Evolutionary conservation across 2,797 vertebrate species (phyloP), one percentile per base, ranked within the genome.

Genomic region (Rallus crepitans): DNA sequence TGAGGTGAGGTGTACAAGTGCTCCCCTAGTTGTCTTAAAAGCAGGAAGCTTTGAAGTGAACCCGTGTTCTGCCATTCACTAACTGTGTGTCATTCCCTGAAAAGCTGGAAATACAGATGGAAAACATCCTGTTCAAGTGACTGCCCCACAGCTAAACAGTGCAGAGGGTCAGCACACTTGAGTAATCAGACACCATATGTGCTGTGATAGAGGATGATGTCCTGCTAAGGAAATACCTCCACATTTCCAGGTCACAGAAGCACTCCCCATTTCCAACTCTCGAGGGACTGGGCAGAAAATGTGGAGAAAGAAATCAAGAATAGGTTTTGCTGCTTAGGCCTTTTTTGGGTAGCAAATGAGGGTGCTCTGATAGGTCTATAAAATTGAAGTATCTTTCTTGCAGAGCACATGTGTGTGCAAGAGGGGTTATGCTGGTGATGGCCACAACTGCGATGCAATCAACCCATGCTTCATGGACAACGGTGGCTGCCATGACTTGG

Each of bases 381-480:
- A 60, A 42, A 69, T 6, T 25, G 23, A 40, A 89, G 64, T n/a
- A 9, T 83, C 59, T 87, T 39, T 40, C 81, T 88, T 91, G 57
- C 96, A 99, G 99, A 99, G 98, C 93, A 97, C 98, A n/a, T 99
- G 99, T 89, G 96, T 97, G 12, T 99, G 99, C 95, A 99, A 98
- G 97, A 97, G 93, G 73, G 99, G 99, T 39, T 99, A 98, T 89
- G 98, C 98, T 48, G 99, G 99, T 0, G 97, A 99, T 6, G 99
- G 99, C 16, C 92, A 98, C 6, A 40, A 73, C 79, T 99, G 99
- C 76, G 98, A 98, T 65, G 96, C 97, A 3, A 95, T 99, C 50
- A 98, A 99, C 95, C 99, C 98, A 5, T 99, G 99, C 91, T 55
- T 94, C 35, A 91, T 81, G 39, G 95, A 97, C 60, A 99, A 99